These are phyloP conservation scores for Pagrus major DNA, from an alignment of 2,113 vertebrate species.

Conservation along the genomic window DNA sequence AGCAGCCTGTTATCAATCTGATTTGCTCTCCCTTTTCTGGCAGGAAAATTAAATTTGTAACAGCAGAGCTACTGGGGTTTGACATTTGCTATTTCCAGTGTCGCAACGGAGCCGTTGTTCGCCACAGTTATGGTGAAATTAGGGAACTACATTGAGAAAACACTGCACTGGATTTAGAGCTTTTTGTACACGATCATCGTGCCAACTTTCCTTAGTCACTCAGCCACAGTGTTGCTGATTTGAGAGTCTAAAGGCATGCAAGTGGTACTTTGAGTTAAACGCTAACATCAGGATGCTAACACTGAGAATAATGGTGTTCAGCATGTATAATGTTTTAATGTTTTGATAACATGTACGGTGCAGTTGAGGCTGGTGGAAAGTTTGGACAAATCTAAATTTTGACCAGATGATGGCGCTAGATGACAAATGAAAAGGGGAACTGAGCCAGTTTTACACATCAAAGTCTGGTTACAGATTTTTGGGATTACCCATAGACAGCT, in stretches of 20 bases:
- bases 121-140: not conserved
- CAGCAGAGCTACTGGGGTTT: constrained; percentile 19
- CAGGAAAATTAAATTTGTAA: constrained; percentile 44
- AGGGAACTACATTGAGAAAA: constrained; percentile 6
- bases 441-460: not conserved
- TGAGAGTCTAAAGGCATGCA: not conserved
- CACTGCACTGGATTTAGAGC: not conserved
- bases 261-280: not conserved
- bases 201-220: not conserved
- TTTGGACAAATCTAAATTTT: not conserved
- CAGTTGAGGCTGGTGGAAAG: not conserved
- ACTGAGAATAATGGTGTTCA: not conserved
- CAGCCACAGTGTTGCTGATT: not conserved
- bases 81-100: constrained; percentile 28
- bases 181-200: not conserved
- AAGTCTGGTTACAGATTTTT: not conserved
- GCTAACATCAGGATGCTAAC: not conserved
- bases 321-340: not conserved
- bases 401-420: not conserved
- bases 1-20: constrained; percentile 47
- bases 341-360: not conserved
- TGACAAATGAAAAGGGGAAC: not conserved
- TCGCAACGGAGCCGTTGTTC: constrained; percentile 14
- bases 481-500: not conserved
- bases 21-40: constrained; percentile 42